These are phyloP conservation scores for Vanessa tameamea DNA, from an alignment of 1,140 invertebrate genomes.

Conservation along the genomic window DNA sequence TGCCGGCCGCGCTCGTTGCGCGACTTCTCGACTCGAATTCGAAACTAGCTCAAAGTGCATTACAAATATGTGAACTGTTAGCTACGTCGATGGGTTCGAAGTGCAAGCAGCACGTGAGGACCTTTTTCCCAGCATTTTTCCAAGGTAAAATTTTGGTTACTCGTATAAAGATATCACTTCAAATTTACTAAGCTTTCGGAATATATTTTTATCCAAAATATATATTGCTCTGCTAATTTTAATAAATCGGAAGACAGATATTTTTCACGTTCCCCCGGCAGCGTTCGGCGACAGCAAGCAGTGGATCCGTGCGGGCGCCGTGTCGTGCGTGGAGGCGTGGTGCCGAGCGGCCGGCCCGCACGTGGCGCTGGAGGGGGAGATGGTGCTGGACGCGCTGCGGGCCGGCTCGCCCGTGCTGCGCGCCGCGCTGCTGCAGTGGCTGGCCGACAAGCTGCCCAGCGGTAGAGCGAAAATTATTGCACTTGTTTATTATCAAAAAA, in stretches of 20 bases:
- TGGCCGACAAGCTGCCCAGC: constrained; percentile 88
- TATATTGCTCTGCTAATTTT: too few relatives aligned
- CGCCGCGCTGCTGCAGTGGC: constrained; percentile 91
- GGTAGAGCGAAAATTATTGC: background rate
- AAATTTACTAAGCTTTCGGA: too few relatives aligned
- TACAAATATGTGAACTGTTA: constrained; percentile 90
- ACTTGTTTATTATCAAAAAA: too few relatives aligned
- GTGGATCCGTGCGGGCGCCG: constrained; percentile 88
- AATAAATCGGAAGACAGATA: too few relatives aligned
- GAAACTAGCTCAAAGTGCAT: constrained; percentile 91
- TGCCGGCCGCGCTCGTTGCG: constrained; percentile 88
- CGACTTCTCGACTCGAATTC: constrained; percentile 94
- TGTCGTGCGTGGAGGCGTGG: constrained; percentile 91
- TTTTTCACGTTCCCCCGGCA: constrained; percentile 34
- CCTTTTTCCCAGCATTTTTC: constrained; percentile 92
- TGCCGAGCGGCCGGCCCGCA: constrained; percentile 89
- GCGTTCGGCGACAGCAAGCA: constrained; percentile 85
- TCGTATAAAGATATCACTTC: too few relatives aligned
- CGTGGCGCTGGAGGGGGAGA: constrained; percentile 94
- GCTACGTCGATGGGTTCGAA: constrained; percentile 90
- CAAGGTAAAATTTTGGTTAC: constrained; percentile 81
- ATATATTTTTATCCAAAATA: too few relatives aligned
- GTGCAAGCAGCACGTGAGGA: constrained; percentile 89
- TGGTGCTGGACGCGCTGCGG: constrained; percentile 92
- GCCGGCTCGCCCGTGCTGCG: constrained; percentile 91